phyloP scores from a whole-genome alignment of 2,888 invertebrate genomes.

The Napeogenes sylphis region DNA sequence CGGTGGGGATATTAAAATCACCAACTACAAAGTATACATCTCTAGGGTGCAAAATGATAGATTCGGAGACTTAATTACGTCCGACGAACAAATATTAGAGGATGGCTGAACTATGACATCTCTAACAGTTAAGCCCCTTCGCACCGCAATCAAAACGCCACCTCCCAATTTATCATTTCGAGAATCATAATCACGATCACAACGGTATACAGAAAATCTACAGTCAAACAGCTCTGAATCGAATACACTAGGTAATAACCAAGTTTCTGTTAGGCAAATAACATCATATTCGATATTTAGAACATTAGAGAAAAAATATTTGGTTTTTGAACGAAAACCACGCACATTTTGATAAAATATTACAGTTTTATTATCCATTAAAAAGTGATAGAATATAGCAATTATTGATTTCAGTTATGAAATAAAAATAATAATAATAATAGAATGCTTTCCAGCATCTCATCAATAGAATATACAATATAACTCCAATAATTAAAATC shows the following conservation, averaged over 20 bases:
- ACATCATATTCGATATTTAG: slow-evolving; percentile 1
- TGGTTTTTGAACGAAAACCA: slow-evolving; percentile 11
- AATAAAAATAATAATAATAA: no score
- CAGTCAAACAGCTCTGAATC: slow-evolving; percentile 9
- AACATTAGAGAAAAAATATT: neutral
- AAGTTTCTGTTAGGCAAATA: slow-evolving; percentile 8
- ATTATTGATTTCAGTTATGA: no score
- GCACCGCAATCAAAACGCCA: neutral
- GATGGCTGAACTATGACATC: no score
- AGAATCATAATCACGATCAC: slow-evolving; percentile 8
- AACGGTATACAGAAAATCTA: slow-evolving; percentile 8
- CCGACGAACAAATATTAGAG: no score
- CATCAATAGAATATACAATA: no score
- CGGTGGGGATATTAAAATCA: no score
- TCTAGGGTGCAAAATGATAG: no score
- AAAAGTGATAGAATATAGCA: neutral
- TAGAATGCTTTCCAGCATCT: no score
- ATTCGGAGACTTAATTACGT: no score
- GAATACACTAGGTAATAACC: slow-evolving; percentile 4
- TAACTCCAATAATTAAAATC: no score
- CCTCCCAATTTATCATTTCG: slow-evolving; percentile 2
- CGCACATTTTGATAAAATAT: slow-evolving; percentile 11
- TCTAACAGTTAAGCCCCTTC: neutral
- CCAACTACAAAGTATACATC: no score
- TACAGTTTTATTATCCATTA: neutral